These are phyloP conservation scores for Eurypyga helias DNA, from an alignment of 2,113 vertebrate species.

Conservation along the genomic window DNA sequence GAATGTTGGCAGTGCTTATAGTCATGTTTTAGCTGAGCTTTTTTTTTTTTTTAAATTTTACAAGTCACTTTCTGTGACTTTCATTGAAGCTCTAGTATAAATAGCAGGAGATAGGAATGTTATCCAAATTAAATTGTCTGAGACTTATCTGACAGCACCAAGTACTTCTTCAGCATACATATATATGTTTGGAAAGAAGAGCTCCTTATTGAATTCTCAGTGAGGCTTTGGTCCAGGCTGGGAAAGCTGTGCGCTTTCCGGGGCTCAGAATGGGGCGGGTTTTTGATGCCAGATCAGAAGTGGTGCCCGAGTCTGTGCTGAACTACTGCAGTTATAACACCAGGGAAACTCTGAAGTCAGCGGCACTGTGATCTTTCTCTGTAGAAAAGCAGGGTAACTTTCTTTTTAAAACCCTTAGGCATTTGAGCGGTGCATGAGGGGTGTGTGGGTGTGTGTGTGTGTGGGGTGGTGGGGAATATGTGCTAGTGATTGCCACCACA, in stretches of 20 bases:
- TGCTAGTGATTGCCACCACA: background rate
- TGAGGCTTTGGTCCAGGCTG: background rate
- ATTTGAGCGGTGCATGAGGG: background rate
- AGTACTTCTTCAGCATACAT: no score
- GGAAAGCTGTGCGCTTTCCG: background rate
- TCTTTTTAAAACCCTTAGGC: background rate
- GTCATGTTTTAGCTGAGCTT: background rate
- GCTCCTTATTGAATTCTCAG: background rate
- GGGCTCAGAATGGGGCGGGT: background rate
- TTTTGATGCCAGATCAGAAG: background rate
- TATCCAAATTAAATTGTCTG: background rate
- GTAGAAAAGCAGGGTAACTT: background rate
- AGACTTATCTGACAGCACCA: no score
- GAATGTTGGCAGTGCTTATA: background rate
- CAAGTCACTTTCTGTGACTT: background rate
- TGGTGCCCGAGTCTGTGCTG: background rate
- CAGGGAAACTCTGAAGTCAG: background rate
- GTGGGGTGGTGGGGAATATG: background rate
- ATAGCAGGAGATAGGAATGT: background rate
- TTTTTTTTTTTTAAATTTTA: background rate
- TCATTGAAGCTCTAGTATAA: background rate
- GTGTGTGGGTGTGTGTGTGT: no score
- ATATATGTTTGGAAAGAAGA: background rate
- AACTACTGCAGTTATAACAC: background rate
- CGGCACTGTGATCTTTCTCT: background rate